Percentiles rank a stretch among this genome's conserved stretches.
Conservation (phyloP, 2,888 invertebrate genomes). For the Chrysodeixis includens region DNA sequence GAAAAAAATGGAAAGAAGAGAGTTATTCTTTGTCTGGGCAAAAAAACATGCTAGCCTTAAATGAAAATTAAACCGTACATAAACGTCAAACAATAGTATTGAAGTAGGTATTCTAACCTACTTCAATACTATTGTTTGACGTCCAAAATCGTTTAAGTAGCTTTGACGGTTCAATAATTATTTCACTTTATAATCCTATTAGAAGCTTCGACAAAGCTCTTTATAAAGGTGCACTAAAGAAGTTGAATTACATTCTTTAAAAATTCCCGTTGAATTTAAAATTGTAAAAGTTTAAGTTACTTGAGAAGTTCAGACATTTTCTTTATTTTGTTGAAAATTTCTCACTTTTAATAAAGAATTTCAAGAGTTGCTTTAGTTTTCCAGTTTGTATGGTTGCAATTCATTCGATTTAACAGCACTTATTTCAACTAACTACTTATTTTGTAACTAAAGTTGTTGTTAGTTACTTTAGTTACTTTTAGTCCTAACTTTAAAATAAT, state of each 20-base stretch:
- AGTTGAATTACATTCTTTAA: conserved; percentile 4
- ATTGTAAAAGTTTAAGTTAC: conserved; percentile 4
- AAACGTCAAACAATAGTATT: no score
- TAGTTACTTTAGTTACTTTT: no score
- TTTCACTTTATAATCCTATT: not conserved
- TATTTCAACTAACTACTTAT: not conserved
- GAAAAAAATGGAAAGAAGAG: no score
- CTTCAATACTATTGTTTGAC: no score
- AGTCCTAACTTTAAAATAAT: no score
- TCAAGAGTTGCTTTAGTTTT: not conserved
- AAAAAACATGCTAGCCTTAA: no score
- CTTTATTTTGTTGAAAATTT: not conserved
- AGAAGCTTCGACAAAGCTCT: not conserved
- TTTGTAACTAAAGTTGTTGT: no score
- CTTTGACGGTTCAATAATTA: no score
- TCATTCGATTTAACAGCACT: not conserved
- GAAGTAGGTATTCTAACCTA: no score
- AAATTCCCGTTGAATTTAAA: conserved; percentile 1
- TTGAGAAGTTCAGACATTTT: conserved; percentile 4
- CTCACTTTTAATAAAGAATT: not conserved
- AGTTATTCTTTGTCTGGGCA: no score
- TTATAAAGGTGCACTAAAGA: not conserved
- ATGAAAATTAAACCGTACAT: no score
- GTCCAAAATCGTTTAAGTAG: no score
- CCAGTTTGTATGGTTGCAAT: not conserved